Evolutionary conservation across 2,797 vertebrate genomes (phyloP).

Genomic region (Cryptoprocta ferox): DNA sequence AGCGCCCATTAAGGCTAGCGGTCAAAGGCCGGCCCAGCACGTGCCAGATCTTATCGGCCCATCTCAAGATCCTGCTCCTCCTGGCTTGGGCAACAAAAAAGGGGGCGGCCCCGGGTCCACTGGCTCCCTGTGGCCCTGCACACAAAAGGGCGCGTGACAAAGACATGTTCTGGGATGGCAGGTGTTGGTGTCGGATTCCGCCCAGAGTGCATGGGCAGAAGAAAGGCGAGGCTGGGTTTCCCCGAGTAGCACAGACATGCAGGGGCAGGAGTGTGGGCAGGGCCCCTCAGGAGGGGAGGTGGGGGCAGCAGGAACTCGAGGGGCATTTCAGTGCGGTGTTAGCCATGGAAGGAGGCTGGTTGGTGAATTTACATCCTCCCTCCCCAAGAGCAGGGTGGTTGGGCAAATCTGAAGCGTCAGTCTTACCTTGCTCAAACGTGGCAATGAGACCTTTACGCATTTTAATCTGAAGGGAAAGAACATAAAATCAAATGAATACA

Average conservation of each 20-base stretch:
- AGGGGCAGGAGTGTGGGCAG: constrained; percentile 82
- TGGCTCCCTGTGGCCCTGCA: constrained; percentile 90
- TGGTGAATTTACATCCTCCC: constrained; percentile 80
- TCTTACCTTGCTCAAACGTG: constrained; percentile 94
- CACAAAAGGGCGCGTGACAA: constrained; percentile 93
- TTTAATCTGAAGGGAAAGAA: constrained; percentile 90
- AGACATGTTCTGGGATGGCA: constrained; percentile 94
- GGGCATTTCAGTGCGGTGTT: not conserved
- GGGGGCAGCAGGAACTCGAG: not conserved
- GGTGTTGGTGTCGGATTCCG: constrained; percentile 95
- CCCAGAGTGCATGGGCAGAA: constrained; percentile 90
- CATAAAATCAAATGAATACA: constrained; percentile 86
- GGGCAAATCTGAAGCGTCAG: constrained; percentile 65
- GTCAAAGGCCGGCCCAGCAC: constrained; percentile 83
- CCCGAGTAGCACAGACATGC: constrained; percentile 89
- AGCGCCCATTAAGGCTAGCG: constrained; percentile 81
- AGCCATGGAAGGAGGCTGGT: constrained; percentile 85
- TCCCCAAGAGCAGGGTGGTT: constrained; percentile 54
- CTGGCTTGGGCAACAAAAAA: constrained; percentile 82
- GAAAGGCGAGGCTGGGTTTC: constrained; percentile 85
- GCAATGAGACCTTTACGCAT: constrained; percentile 87
- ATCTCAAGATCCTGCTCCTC: constrained; percentile 84
- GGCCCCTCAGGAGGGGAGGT: constrained; percentile 63
- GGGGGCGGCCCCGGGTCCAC: constrained; percentile 87
- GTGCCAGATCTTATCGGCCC: constrained; percentile 87